These are phyloP conservation scores for Panagrolaimus sp. DNA, from an alignment of 1,140 invertebrate genomes.

Conservation along the genomic window DNA sequence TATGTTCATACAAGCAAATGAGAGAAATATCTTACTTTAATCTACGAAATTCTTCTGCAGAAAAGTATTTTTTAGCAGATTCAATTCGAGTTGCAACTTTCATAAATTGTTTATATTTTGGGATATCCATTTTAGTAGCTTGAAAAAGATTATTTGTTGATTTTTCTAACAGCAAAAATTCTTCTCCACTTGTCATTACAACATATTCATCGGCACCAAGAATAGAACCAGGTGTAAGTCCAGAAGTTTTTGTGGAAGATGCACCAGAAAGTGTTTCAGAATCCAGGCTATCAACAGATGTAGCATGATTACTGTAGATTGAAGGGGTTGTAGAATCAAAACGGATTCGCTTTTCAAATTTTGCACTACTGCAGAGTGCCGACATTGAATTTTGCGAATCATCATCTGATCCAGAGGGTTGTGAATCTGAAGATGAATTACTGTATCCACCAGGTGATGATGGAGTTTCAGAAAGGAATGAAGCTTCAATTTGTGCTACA, in stretches of 20 bases:
- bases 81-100: not conserved
- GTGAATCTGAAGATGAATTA: not conserved
- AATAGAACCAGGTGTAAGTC: not conserved
- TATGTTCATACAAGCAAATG: not conserved
- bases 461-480: no score
- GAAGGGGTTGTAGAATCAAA: not conserved
- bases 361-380: not conserved
- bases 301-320: not conserved
- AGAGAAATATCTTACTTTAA: not conserved
- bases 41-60: not conserved
- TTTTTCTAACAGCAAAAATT: not conserved
- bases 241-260: not conserved
- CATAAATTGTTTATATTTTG: not conserved
- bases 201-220: not conserved
- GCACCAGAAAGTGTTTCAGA: not conserved
- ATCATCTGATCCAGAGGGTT: conserved; percentile 1
- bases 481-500: no score
- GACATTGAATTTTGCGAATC: not conserved
- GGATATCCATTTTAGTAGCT: not conserved
- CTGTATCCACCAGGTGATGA: not conserved
- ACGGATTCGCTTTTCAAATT: not conserved
- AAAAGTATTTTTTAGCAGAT: not conserved
- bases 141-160: not conserved
- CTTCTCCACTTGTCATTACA: not conserved
- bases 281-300: not conserved